Evolutionary conservation across 2,888 invertebrate genomes (phyloP), one percentile per base, ranked within the genome.

Genomic region (Thalpophila matura): DNA sequence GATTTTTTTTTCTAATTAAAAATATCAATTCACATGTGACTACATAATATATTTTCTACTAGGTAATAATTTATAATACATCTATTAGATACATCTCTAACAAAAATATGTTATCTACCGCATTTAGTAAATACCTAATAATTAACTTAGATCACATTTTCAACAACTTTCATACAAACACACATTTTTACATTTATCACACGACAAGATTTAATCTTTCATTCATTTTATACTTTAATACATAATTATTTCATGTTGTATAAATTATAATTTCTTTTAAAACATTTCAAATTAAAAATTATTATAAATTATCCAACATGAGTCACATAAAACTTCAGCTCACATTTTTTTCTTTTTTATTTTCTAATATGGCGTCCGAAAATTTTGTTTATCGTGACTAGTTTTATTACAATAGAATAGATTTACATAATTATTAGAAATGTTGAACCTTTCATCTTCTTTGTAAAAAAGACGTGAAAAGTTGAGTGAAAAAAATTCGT

Each of bases 101-200:
- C 3, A 42, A 29, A 33, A 50, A 40, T 55, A 31, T 58, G 61
- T 65, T 68, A 74, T 62, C 60, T 73, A 77, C 45, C 49, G 54
- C 59, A 68, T 75, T 75, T 77, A 79, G 79, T 89, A 83, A 82
- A 83, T 82, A 84, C 76, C 80, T 82, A 87, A 82, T 85, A 85
- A 83, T 87, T 87, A 88, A 83, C 83, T 88, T 89, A 92, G 81
- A 93, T 92, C 91, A 92, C 92, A 92, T 86, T 90, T 90, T 85
- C 86, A 86, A 83, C 78, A 85, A 86, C 81, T 84, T 81, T 62
- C 87, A 88, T 84, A 83, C 85, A 77, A 70, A 84, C 85, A 90
- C 84, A 81, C 84, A 42, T 83, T 85, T 85, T 78, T 82, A 88
- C 82, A 86, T 73, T 71, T 86, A 90, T 90, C 90, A 91, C 89